These are phyloP conservation scores for Callithrix jacchus DNA, from an alignment of 2,113 vertebrate genomes.

Conservation along the genomic window DNA sequence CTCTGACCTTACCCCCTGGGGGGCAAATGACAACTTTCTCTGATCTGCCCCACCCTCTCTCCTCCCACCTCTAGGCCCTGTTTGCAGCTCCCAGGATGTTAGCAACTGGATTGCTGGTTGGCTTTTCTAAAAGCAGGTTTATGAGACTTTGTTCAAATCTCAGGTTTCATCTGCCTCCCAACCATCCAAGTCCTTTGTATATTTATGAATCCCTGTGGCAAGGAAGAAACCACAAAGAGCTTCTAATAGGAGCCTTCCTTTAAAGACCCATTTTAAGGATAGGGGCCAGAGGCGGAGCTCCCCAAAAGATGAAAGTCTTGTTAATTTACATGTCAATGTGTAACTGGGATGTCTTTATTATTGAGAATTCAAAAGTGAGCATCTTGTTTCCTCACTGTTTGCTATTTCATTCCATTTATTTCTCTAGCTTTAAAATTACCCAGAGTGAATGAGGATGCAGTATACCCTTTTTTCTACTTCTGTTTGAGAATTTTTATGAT, in stretches of 20 bases:
- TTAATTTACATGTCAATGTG: neutral
- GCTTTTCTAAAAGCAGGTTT: neutral
- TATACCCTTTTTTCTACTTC: neutral
- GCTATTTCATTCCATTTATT: constrained; percentile 19
- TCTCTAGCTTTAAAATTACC: constrained; percentile 28
- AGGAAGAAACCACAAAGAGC: neutral
- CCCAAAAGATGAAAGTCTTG: neutral
- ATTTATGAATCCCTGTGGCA: neutral
- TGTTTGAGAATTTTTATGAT: neutral
- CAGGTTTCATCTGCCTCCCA: constrained; percentile 20
- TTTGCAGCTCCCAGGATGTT: neutral
- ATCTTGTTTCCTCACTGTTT: neutral
- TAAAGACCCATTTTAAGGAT: neutral
- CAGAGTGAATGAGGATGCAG: neutral
- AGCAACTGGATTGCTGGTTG: neutral
- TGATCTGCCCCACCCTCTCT: too few species aligned
- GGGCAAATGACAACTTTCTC: neutral
- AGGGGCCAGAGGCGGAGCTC: neutral
- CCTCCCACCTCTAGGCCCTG: neutral
- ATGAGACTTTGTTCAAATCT: neutral
- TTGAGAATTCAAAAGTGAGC: neutral
- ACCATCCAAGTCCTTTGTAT: neutral
- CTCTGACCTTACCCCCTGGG: neutral
- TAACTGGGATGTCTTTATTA: neutral
- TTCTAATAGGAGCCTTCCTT: neutral